These are phyloP conservation scores for Ammodytes marinus DNA, from an alignment of 2,113 vertebrate genomes.

Conservation along the genomic window DNA sequence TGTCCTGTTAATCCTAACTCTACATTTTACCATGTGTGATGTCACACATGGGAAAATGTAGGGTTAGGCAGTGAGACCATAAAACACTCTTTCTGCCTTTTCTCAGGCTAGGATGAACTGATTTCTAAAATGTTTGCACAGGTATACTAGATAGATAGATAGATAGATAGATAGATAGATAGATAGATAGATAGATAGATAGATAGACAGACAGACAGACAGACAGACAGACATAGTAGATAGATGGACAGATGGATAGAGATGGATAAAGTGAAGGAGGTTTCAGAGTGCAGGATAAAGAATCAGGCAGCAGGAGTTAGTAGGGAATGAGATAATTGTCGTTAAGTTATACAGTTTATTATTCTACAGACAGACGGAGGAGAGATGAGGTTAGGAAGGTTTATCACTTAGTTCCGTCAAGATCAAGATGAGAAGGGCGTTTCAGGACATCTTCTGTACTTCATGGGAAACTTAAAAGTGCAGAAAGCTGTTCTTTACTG, in stretches of 20 bases:
- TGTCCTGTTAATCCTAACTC: no score
- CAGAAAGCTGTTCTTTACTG: neutral
- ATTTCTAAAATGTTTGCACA: no score
- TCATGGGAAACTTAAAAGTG: neutral
- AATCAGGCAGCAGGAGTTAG: slow-evolving; percentile 4
- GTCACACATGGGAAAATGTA: no score
- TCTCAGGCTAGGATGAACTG: no score
- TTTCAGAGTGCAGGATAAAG: neutral
- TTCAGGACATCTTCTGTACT: neutral
- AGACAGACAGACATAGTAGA: no score
- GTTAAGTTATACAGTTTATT: slow-evolving; percentile 32
- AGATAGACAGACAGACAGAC: no score
- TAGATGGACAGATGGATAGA: neutral
- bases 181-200: no score
- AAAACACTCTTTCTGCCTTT: no score
- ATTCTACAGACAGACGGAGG: slow-evolving; percentile 12
- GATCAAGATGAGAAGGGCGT: neutral
- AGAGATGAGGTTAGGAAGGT: slow-evolving; percentile 24
- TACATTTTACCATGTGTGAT: no score
- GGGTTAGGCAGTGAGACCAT: no score
- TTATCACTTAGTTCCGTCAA: slow-evolving; percentile 32
- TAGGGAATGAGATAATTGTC: slow-evolving; percentile 29
- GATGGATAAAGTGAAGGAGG: neutral
- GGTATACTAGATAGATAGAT: no score
- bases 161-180: no score